Base-by-base conservation (phyloP, 2,888 invertebrate species). In the Tenthredo notha region DNA sequence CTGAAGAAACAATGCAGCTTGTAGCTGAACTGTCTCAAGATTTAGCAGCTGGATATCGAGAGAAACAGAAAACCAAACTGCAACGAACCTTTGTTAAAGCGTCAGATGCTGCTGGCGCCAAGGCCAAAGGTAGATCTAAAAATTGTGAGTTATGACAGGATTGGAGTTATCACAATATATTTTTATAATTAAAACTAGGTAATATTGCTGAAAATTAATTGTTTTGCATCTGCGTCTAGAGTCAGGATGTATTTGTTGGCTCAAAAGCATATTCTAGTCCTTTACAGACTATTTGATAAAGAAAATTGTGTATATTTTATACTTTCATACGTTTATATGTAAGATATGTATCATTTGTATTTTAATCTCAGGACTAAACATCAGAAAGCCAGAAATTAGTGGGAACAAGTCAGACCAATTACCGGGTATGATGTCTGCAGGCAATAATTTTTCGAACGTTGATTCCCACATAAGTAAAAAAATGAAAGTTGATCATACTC, bases 11-110 rank as follows among this genome's bases (percentile, higher is more conserved):
- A 0, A 98, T 98, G 98, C 94, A 95, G 54, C 94, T 96, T 87
- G 96, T 98, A 84, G 95, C 96, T 0, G 96, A 96, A 89, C 92
- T 98, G 4, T 96, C 97, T 0, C 94, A 96, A 90, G 97, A 97
- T 43, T 95, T 98, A 0, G 96, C 97, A 0, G 95, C 95, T 47
- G 96, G 96, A 54, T 97, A 97, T 90, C 95, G 97, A 74, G 96
- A 96, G 84, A 95, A 95, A 84, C 94, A 94, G 74, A 94, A 94
- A 77, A 94, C 94, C 43, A 96, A 96, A 86, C 91, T 97, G 0
- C 96, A 97, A 90, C 93, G 97, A 74, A 97, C 97, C 0, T 97
- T 97, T 92, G 96, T 97, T 0, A 94, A 95, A 88, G 97, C 97
- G 12, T 97, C 97, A 12, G 96, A 97, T 89, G 97, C 97, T 0